Evolutionary conservation across 2,113 vertebrate genomes (phyloP).

Genomic region (Semicossyphus pulcher): DNA sequence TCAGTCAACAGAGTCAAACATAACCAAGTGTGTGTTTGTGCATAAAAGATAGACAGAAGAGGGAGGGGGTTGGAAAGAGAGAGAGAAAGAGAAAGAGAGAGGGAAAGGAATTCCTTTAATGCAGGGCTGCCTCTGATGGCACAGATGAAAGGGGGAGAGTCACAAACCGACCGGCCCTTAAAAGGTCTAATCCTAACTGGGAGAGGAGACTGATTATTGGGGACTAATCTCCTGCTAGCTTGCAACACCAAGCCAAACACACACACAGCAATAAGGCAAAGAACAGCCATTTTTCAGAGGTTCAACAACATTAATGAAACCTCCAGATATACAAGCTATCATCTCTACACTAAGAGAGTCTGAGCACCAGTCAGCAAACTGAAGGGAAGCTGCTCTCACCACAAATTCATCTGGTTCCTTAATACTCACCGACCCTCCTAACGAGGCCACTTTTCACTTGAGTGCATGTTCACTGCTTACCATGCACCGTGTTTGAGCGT

Average conservation of each 20-base stretch:
- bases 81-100: neutral
- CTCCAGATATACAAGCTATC: constrained; percentile 21
- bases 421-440: constrained; percentile 1
- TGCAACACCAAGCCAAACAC: constrained; percentile 10
- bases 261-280: constrained; percentile 12
- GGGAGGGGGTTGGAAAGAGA: neutral
- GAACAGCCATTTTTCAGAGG: constrained; percentile 21
- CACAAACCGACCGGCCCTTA: constrained; percentile 62
- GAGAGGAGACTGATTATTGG: constrained; percentile 45
- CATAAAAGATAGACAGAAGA: constrained; percentile 5
- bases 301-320: constrained; percentile 35
- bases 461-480: neutral
- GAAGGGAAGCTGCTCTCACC: neutral
- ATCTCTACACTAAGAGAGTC: neutral
- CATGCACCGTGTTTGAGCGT: neutral
- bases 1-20: neutral
- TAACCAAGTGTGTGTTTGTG: neutral
- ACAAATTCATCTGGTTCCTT: neutral
- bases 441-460: neutral
- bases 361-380: constrained; percentile 7
- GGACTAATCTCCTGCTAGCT: constrained; percentile 10
- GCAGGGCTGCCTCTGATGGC: constrained; percentile 63
- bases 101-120: constrained; percentile 60
- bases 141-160: constrained; percentile 64
- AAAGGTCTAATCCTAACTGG: constrained; percentile 69